Conservation (phyloP, 2,113 vertebrate species). For the Garra rufa region DNA sequence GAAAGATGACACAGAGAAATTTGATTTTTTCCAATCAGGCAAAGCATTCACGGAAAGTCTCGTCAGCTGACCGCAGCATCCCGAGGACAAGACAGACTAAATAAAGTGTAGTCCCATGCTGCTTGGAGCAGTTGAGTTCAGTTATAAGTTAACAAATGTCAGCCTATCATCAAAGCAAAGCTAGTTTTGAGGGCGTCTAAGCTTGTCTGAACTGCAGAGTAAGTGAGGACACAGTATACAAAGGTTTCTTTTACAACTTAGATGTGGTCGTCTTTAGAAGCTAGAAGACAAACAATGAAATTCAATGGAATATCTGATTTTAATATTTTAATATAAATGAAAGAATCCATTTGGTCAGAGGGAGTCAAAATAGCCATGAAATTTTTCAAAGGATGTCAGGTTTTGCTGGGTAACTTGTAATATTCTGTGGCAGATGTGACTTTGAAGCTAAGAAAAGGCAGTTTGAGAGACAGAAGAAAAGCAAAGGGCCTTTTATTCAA, state of each 20-base stretch:
- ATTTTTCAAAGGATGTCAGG: too few species aligned
- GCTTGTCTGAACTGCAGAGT: neutral
- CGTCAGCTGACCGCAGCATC: neutral
- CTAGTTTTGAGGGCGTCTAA: neutral
- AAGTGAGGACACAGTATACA: conserved; percentile 5
- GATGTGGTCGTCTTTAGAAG: neutral
- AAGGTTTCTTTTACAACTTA: conserved; percentile 8
- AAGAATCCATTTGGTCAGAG: neutral
- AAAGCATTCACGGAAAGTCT: conserved; percentile 18
- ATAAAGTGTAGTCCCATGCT: neutral
- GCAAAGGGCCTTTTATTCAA: neutral
- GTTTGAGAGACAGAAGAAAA: neutral
- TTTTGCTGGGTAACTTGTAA: neutral
- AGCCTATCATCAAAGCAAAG: conserved; percentile 25
- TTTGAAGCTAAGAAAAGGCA: neutral
- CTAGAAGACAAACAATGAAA: neutral
- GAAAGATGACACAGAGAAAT: neutral
- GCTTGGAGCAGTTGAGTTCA: neutral
- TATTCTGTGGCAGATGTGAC: neutral
- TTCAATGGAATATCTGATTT: neutral
- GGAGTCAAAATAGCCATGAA: neutral
- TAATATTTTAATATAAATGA: too few species aligned
- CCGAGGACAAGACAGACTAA: neutral
- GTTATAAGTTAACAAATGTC: conserved; percentile 30
- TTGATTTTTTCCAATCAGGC: neutral